Percentiles rank a stretch among this genome's conserved stretches.
These are phyloP conservation scores for Peribatodes rhomboidaria DNA, from an alignment of 2,888 invertebrate genomes.

Conservation along the genomic window DNA sequence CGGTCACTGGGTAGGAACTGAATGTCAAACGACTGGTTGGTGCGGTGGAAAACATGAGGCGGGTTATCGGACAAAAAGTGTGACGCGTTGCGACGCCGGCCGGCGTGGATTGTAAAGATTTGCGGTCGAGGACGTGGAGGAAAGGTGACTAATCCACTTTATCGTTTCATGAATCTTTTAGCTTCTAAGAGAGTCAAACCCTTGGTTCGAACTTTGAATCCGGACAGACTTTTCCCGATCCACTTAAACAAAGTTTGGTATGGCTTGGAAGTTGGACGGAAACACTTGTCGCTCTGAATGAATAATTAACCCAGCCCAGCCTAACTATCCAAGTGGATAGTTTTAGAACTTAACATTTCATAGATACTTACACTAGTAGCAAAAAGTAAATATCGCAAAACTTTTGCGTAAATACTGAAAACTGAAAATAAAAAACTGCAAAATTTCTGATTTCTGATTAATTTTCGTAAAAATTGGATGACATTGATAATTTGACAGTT, in stretches of 20 bases:
- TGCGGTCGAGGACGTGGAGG: conserved; percentile 4
- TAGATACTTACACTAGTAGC: too few relatives aligned
- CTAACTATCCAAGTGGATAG: too few relatives aligned
- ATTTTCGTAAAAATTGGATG: too few relatives aligned
- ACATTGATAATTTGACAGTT: too few relatives aligned
- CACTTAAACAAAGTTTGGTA: too few relatives aligned
- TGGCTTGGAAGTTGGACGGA: neutral
- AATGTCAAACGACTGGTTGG: conserved; percentile 18
- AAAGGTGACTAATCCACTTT: conserved; percentile 6
- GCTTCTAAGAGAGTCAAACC: neutral
- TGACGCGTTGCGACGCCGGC: conserved; percentile 35
- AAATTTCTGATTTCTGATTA: too few relatives aligned
- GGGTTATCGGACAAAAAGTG: conserved; percentile 41
- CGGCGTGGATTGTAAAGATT: conserved; percentile 18
- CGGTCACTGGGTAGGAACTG: conserved; percentile 66
- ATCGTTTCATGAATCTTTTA: conserved; percentile 1
- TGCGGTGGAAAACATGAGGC: conserved; percentile 37
- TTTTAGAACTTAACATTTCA: too few relatives aligned
- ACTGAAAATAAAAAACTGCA: too few relatives aligned
- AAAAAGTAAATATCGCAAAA: too few relatives aligned
- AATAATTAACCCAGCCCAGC: too few relatives aligned
- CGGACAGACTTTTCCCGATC: neutral
- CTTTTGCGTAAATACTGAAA: too few relatives aligned
- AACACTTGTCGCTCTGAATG: neutral
- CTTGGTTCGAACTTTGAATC: neutral